A percentile compares a stretch with the other conserved stretches of the same genome.
phyloP scores from a whole-genome alignment of 2,888 invertebrate genomes.

The Acanthosepion pharaonis region DNA sequence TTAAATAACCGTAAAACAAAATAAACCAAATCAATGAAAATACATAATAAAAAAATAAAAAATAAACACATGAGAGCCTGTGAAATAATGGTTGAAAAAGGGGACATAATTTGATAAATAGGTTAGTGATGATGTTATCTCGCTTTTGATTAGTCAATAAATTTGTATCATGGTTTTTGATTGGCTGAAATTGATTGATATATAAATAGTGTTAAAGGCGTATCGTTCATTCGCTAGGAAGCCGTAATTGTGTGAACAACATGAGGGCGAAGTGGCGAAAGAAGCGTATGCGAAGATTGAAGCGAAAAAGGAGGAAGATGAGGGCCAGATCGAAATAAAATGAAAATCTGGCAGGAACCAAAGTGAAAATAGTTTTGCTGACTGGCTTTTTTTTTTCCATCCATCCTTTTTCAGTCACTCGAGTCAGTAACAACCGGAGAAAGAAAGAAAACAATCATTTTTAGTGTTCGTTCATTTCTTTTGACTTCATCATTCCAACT shows the following conservation, averaged over 20 bases:
- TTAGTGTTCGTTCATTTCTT: too few relatives aligned
- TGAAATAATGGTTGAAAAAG: neutral
- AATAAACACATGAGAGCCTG: too few relatives aligned
- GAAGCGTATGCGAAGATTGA: slow-evolving; percentile 40
- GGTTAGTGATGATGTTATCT: neutral
- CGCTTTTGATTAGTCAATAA: neutral
- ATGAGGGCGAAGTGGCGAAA: slow-evolving; percentile 40
- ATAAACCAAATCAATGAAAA: too few relatives aligned
- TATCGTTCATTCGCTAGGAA: too few relatives aligned
- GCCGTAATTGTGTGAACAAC: too few relatives aligned
- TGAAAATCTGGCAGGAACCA: neutral
- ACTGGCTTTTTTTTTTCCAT: neutral
- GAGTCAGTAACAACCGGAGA: neutral
- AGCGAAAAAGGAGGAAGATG: slow-evolving; percentile 44
- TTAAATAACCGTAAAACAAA: too few relatives aligned
- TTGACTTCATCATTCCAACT: neutral
- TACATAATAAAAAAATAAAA: too few relatives aligned
- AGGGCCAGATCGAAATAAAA: slow-evolving; percentile 39
- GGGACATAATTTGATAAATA: neutral
- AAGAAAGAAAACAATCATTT: neutral
- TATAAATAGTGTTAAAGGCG: neutral
- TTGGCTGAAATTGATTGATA: neutral
- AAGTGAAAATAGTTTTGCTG: neutral
- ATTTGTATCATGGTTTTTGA: neutral
- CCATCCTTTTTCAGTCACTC: neutral